Conservation (phyloP, 2,113 vertebrate genomes). For the Poeciliopsis turrubarensis region DNA sequence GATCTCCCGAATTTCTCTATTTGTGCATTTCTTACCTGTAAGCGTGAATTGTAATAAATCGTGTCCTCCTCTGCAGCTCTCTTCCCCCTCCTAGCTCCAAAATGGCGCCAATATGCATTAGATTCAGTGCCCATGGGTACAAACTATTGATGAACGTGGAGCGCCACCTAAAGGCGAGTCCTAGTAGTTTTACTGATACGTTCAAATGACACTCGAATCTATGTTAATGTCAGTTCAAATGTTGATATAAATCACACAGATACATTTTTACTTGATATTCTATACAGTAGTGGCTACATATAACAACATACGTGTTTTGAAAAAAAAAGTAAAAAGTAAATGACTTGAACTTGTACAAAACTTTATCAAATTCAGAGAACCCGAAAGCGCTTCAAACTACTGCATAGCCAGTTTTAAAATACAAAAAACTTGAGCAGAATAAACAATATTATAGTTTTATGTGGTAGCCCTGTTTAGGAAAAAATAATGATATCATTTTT, state of each 20-base stretch:
- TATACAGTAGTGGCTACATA: not conserved
- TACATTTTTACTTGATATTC: not conserved
- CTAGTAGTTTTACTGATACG: not conserved
- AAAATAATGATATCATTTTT: too few relatives aligned
- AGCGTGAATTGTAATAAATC: conserved; percentile 80
- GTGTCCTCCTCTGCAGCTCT: conserved; percentile 85
- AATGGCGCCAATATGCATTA: conserved; percentile 96
- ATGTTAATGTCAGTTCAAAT: not conserved
- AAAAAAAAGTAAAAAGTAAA: not conserved
- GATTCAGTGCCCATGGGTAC: conserved; percentile 75
- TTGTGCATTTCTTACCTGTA: conserved; percentile 71
- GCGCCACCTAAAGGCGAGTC: conserved; percentile 80
- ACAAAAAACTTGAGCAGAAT: too few relatives aligned
- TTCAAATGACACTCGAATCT: not conserved
- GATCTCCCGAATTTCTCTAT: not conserved
- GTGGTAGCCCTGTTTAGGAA: too few relatives aligned
- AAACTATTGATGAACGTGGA: conserved; percentile 53
- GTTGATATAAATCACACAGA: not conserved
- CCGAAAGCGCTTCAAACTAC: too few relatives aligned
- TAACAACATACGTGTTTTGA: not conserved
- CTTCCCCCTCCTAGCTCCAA: conserved; percentile 91
- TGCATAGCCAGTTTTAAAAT: too few relatives aligned
- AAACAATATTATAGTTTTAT: too few relatives aligned
- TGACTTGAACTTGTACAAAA: too few relatives aligned
- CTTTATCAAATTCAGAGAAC: too few relatives aligned